Evolutionary conservation across 2,888 invertebrate species (phyloP).

Genomic region (Cryptus viduatorius): DNA sequence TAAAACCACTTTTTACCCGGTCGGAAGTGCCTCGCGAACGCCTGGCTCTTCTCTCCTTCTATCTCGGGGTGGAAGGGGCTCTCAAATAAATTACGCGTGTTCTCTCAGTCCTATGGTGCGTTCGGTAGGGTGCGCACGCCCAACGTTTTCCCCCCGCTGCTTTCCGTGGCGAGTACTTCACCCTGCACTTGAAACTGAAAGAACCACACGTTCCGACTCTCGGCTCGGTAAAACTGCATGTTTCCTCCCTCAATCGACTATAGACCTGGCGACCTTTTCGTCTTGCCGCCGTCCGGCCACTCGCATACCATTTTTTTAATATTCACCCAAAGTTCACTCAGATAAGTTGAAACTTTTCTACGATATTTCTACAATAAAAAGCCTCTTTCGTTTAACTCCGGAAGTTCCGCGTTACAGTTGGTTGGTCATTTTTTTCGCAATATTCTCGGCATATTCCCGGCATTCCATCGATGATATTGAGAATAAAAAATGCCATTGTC

Average conservation of each 20-base stretch:
- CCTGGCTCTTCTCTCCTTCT: constrained; percentile 54
- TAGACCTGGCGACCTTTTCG: background rate
- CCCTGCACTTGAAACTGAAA: constrained; percentile 11
- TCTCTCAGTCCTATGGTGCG: constrained; percentile 19
- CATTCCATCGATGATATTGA: background rate
- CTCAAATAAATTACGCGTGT: constrained; percentile 65
- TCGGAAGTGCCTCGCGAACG: constrained; percentile 68
- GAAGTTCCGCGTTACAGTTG: background rate
- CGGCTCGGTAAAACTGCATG: background rate
- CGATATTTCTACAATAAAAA: no score
- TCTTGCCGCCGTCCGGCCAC: background rate
- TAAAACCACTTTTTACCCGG: constrained; percentile 69
- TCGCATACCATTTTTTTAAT: background rate
- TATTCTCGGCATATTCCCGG: background rate
- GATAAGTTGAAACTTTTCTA: no score
- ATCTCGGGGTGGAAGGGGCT: background rate
- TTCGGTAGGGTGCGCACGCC: constrained; percentile 8
- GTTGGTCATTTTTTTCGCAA: background rate
- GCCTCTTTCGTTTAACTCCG: background rate
- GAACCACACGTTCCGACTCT: background rate
- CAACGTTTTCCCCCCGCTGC: constrained; percentile 21
- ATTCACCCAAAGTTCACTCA: no score
- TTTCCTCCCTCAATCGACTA: background rate
- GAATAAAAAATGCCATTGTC: background rate
- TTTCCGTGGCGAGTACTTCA: constrained; percentile 19